These are phyloP conservation scores for Leptopilina myrica DNA, from an alignment of 2,888 invertebrate species.

Conservation along the genomic window DNA sequence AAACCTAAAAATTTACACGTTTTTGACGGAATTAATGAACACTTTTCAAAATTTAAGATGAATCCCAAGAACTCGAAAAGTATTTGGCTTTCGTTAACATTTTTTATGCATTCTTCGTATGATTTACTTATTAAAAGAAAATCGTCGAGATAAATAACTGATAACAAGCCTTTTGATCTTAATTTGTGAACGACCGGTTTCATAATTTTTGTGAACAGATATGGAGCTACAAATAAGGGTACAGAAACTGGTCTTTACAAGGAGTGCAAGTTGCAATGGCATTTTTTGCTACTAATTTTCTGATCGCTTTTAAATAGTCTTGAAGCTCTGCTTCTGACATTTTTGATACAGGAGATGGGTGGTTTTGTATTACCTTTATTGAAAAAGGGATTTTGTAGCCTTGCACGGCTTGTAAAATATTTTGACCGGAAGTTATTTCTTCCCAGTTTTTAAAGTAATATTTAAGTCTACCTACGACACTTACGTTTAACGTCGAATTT, in stretches of 20 bases:
- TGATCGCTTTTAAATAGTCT: neutral
- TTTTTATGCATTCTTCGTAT: slow-evolving; percentile 40
- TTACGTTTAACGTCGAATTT: neutral
- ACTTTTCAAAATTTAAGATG: slow-evolving; percentile 32
- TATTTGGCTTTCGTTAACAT: slow-evolving; percentile 34
- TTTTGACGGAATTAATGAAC: slow-evolving; percentile 19
- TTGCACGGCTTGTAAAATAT: neutral
- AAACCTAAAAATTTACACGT: slow-evolving; percentile 42
- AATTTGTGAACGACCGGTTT: slow-evolving; percentile 39
- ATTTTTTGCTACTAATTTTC: slow-evolving; percentile 26
- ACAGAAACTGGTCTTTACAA: slow-evolving; percentile 17
- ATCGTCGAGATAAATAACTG: slow-evolving; percentile 35
- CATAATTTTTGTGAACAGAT: slow-evolving; percentile 45
- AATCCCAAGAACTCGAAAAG: slow-evolving; percentile 37
- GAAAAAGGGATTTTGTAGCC: neutral
- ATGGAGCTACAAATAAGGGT: slow-evolving; percentile 43
- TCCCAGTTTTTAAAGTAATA: neutral
- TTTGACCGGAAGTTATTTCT: neutral
- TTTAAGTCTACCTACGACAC: neutral
- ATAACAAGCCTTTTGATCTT: slow-evolving; percentile 39
- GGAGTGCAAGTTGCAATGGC: slow-evolving; percentile 37
- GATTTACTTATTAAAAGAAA: slow-evolving; percentile 28
- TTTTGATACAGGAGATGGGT: neutral
- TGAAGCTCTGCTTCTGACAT: neutral
- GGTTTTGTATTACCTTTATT: neutral